Evolutionary conservation across 2,113 vertebrate genomes (phyloP).

Genomic region (Mustelus asterias): DNA sequence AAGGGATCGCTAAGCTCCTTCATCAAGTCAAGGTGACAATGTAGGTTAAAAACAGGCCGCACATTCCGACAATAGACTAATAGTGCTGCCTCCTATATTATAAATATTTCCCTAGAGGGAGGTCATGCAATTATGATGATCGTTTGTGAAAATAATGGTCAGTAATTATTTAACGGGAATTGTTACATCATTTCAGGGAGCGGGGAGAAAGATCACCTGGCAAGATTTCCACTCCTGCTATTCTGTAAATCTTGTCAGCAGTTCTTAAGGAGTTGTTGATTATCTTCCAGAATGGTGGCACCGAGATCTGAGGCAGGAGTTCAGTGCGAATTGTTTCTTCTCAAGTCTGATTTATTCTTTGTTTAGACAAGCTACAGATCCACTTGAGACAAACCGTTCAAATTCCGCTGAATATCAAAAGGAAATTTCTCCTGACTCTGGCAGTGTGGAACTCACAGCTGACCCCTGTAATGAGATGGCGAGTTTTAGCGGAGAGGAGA

Average conservation of each 20-base stretch:
- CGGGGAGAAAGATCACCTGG: not conserved
- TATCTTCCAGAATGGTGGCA: not conserved
- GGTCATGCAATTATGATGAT: not conserved
- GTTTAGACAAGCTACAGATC: not conserved
- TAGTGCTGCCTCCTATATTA: not conserved
- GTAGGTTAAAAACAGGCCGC: too few relatives aligned
- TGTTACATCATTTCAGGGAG: not conserved
- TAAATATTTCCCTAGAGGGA: not conserved
- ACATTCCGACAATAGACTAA: not conserved
- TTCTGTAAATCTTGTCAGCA: not conserved
- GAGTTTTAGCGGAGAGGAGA: not conserved
- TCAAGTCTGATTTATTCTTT: not conserved
- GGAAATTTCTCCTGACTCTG: not conserved
- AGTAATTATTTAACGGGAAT: not conserved
- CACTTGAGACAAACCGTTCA: not conserved
- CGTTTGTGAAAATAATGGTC: not conserved
- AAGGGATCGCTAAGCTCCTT: too few relatives aligned
- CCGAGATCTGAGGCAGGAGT: not conserved
- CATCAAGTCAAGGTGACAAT: too few relatives aligned
- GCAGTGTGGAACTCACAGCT: not conserved
- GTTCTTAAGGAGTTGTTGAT: not conserved
- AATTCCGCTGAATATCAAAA: not conserved
- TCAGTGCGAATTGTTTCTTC: not conserved
- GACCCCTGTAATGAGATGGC: not conserved
- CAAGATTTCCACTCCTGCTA: not conserved